Base-by-base conservation (phyloP, 2,888 invertebrate species). In the Choristoneura rosaceana region DNA sequence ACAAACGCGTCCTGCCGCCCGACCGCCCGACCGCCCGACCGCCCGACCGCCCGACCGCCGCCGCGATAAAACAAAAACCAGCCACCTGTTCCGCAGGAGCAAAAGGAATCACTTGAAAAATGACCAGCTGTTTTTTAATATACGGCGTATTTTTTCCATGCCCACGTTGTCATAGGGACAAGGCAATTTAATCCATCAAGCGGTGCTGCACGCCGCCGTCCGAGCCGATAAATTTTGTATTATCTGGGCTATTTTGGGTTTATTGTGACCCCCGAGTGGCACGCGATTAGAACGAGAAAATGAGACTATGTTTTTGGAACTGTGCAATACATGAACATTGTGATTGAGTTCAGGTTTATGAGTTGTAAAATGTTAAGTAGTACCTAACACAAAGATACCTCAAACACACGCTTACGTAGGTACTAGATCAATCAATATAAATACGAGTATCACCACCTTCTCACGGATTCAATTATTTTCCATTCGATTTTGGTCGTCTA, bases 121-220 rank as follows among this genome's bases (percentile, higher is more conserved):
- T 94, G 92, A 93, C 93, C 94, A 94, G 91, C 90, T 94, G 94
- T 84, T 94, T 91, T 92, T 91, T 93, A 92, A 93, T 91, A 91
- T 89, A 85, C 84, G 88, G 85, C 89, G 90, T 92, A 92, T 94
- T 94, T 94, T 91, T 94, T 92, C 90, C 91, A 87, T 85, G 86
- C 89, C 90, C 89, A 90, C 91, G 91, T 94, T 94, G 94, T 94
- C 94, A 94, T 92, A 94, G 92, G 92, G 93, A 87, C 82, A 87
- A 88, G 93, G 94, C 94, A 94, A 94, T 94, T 94, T 94, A 94
- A 94, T 94, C 94, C 93, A 94, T 94, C 94, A 94, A 87, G 86
- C 88, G 85, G 82, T 82, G 84, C 81, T 88, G 86, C 88, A 84
- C 86, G 86, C 85, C 81, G 83, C 85, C 87, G 88, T 86, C 88